phyloP scores from a whole-genome alignment of 2,888 invertebrate species.

The Calephelis perditalis region DNA sequence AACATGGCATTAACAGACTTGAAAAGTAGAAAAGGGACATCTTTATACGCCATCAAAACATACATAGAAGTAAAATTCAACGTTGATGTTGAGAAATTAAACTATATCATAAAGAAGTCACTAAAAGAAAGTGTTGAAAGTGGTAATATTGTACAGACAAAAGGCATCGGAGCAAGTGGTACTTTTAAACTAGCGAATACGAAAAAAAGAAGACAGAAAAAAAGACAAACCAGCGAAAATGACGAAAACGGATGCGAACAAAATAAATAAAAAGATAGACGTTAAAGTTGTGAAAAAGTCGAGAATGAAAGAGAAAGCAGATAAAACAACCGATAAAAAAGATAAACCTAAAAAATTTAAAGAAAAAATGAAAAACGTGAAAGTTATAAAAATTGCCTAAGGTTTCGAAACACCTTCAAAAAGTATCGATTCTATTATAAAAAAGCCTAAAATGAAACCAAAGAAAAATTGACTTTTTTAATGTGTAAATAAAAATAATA shows the following conservation, averaged over 20 bases:
- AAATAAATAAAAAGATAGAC: conserved; percentile 24
- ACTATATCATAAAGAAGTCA: conserved; percentile 51
- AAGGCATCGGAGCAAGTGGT: conserved; percentile 57
- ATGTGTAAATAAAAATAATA: no score
- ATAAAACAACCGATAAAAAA: conserved; percentile 19
- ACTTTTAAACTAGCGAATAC: conserved; percentile 55
- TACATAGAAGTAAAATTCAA: conserved; percentile 47
- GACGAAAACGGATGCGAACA: conserved; percentile 18
- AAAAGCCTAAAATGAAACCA: conserved; percentile 65
- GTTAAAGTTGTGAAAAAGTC: conserved; percentile 23
- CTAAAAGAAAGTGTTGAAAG: conserved; percentile 52
- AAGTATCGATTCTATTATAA: conserved; percentile 60
- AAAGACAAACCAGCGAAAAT: conserved; percentile 32
- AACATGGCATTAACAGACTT: conserved; percentile 46
- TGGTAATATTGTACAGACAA: conserved; percentile 51
- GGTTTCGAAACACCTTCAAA: conserved; percentile 41
- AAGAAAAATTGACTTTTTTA: conserved; percentile 24
- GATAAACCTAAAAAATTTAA: conserved; percentile 26
- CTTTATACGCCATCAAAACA: conserved; percentile 60
- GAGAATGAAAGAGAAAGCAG: conserved; percentile 18
- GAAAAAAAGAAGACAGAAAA: conserved; percentile 33
- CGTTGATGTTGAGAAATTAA: conserved; percentile 47
- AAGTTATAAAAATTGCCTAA: conserved; percentile 21
- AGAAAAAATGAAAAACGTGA: conserved; percentile 25
- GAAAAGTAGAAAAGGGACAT: conserved; percentile 55